Percentiles rank a stretch among this genome's conserved stretches.
phyloP scores from a whole-genome alignment of 2,113 vertebrate genomes.

The Pogonocichla stellata region DNA sequence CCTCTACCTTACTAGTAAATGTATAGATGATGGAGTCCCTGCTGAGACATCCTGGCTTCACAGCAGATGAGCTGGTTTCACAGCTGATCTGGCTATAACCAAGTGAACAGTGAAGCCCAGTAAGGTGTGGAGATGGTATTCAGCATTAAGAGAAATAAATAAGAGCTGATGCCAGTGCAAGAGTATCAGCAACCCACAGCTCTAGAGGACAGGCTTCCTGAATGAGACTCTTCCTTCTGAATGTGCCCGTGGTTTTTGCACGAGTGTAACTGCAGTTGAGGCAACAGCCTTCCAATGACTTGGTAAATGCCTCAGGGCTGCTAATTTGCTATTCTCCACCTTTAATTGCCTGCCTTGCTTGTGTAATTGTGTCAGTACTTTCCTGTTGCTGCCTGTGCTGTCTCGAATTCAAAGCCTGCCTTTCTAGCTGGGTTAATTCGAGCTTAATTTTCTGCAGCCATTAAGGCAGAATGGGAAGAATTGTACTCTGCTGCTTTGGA shows the following conservation, averaged over 20 bases:
- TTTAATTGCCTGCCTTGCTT: slow-evolving; percentile 40
- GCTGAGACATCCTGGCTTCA: neutral
- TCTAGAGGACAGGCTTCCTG: neutral
- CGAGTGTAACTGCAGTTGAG: neutral
- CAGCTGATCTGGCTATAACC: neutral
- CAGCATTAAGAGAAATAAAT: slow-evolving; percentile 1
- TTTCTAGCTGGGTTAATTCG: slow-evolving; percentile 15
- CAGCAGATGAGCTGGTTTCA: neutral
- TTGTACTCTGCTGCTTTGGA: neutral
- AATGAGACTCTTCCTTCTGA: neutral
- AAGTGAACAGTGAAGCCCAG: neutral
- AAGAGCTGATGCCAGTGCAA: slow-evolving; percentile 11
- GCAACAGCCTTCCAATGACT: slow-evolving; percentile 21
- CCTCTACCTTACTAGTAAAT: neutral
- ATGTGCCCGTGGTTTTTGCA: slow-evolving; percentile 57
- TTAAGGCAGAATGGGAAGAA: neutral
- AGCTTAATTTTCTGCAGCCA: slow-evolving; percentile 20
- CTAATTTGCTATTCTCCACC: slow-evolving; percentile 42
- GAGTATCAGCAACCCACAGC: neutral
- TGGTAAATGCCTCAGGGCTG: slow-evolving; percentile 21
- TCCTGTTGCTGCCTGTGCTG: neutral
- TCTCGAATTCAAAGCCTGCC: slow-evolving; percentile 30
- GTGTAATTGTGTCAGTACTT: slow-evolving; percentile 27
- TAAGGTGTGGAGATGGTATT: neutral
- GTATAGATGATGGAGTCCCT: neutral